Conservation (phyloP, 2,113 vertebrate genomes). For the Promerops cafer region DNA sequence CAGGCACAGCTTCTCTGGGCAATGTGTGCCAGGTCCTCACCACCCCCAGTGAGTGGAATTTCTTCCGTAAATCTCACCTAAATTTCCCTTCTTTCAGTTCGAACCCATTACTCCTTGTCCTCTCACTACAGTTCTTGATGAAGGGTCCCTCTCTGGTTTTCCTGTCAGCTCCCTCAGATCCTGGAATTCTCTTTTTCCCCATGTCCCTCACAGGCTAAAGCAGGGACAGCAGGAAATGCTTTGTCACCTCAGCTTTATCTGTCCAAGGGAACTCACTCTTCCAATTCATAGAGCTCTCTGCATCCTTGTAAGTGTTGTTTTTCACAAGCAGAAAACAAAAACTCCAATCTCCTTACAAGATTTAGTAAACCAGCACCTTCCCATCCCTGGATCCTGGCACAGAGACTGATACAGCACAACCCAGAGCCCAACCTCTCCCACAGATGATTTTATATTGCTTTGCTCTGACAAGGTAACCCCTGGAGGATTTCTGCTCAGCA, state of each 20-base stretch:
- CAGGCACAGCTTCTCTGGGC: background rate
- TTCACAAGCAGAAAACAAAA: background rate
- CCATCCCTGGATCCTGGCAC: background rate
- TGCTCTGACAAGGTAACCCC: constrained; percentile 49
- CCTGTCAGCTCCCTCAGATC: background rate
- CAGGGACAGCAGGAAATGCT: background rate
- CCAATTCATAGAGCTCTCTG: background rate
- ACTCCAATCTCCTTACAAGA: background rate
- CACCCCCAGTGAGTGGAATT: background rate
- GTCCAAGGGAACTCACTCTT: background rate
- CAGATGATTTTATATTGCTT: constrained; percentile 42
- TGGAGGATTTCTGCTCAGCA: constrained; percentile 33
- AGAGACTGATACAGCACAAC: background rate
- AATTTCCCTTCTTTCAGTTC: background rate
- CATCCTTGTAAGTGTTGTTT: background rate
- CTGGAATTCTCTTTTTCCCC: background rate
- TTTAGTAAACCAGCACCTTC: background rate
- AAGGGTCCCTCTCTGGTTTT: background rate
- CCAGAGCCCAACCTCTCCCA: background rate
- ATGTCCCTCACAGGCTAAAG: background rate
- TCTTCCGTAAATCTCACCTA: background rate
- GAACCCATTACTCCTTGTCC: background rate
- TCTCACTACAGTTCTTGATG: background rate
- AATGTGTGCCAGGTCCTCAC: background rate
- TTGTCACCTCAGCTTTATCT: background rate